Evolutionary conservation across 2,113 vertebrate genomes (phyloP).

Genomic region (Riparia riparia): DNA sequence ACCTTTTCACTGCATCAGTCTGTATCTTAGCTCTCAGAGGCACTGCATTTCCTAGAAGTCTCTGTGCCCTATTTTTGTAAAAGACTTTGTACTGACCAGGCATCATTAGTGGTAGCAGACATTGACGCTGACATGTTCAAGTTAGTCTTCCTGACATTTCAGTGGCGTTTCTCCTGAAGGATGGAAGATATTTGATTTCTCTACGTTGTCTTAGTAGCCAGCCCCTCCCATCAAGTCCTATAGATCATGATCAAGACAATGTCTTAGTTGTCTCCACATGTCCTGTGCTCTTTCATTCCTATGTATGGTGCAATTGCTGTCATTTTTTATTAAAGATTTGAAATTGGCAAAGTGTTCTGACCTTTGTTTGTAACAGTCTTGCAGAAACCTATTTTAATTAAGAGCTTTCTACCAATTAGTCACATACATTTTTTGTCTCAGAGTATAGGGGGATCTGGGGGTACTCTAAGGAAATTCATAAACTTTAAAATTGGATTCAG

Average conservation of each 20-base stretch:
- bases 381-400: constrained; percentile 47
- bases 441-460: background rate
- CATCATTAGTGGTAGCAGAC: background rate
- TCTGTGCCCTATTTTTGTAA: background rate
- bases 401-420: constrained; percentile 50
- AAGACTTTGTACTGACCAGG: background rate
- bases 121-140: background rate
- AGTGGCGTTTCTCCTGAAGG: background rate
- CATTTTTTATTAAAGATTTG: constrained; percentile 25
- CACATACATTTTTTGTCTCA: constrained; percentile 19
- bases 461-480: background rate
- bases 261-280: background rate
- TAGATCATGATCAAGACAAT: background rate
- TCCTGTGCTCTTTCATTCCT: constrained; percentile 16
- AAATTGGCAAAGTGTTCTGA: constrained; percentile 16
- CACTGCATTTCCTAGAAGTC: background rate
- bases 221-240: background rate
- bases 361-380: constrained; percentile 47
- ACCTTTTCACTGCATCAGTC: background rate
- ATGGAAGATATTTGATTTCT: background rate
- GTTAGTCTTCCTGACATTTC: background rate
- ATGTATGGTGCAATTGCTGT: background rate
- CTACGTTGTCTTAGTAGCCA: background rate
- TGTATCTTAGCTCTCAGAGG: background rate
- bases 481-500: background rate